Evolutionary conservation across 2,113 vertebrate genomes (phyloP).

Genomic region (Tragelaphus strepsiceros): DNA sequence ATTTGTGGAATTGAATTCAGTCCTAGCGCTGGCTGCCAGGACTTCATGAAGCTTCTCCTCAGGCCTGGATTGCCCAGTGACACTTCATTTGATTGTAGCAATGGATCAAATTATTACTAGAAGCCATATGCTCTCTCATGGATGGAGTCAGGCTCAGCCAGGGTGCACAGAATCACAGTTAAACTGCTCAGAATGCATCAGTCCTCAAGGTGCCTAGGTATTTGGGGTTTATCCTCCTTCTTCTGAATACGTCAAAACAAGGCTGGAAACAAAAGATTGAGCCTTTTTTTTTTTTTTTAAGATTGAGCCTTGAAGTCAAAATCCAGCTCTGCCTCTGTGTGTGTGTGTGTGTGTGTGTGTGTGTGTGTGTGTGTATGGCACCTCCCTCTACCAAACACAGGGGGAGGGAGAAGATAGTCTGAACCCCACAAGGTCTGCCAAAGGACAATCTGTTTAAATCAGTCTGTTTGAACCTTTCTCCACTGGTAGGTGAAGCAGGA

Average conservation of each 20-base stretch:
- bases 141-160: not conserved
- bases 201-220: not conserved
- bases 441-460: constrained; percentile 25
- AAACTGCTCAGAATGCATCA: not conserved
- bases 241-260: not conserved
- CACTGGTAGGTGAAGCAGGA: not conserved
- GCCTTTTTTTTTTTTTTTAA: not conserved
- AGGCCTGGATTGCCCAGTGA: not conserved
- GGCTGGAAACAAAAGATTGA: not conserved
- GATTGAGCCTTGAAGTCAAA: not conserved
- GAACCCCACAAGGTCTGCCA: constrained; percentile 33
- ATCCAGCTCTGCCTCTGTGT: not conserved
- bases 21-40: not conserved
- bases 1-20: not conserved
- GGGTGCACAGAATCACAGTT: not conserved
- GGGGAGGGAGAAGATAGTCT: not conserved
- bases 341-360: not conserved
- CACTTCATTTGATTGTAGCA: not conserved
- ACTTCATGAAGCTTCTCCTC: not conserved
- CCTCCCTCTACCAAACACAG: not conserved
- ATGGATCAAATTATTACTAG: not conserved
- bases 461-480: not conserved
- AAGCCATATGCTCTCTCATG: not conserved
- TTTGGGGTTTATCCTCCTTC: not conserved
- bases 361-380: accelerated